phyloP scores from a whole-genome alignment of 2,797 vertebrate species.

The Neomorphus geoffroyi region DNA sequence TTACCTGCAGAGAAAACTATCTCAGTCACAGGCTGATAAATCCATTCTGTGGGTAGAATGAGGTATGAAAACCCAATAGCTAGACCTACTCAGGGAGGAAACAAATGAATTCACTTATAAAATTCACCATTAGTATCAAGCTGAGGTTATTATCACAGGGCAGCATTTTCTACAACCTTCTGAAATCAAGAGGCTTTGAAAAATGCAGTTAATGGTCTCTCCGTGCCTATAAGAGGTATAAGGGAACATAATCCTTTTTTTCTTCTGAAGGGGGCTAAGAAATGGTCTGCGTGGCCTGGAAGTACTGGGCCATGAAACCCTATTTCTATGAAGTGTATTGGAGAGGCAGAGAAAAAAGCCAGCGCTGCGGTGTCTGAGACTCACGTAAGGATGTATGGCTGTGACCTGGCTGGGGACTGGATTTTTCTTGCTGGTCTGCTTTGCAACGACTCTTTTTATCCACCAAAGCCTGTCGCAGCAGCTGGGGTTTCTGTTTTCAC shows the following conservation, averaged over 20 bases:
- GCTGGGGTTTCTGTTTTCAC: not conserved
- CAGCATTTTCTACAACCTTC: not conserved
- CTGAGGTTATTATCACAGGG: not conserved
- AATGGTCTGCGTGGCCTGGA: not conserved
- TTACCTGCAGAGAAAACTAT: slow-evolving; percentile 1
- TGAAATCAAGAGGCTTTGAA: not conserved
- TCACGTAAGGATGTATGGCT: rapidly evolving
- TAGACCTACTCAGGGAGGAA: not conserved
- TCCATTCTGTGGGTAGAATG: not conserved
- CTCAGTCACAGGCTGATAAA: not conserved
- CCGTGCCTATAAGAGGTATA: not conserved
- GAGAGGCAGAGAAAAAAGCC: not conserved
- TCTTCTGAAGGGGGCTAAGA: not conserved
- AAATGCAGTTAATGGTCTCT: not conserved
- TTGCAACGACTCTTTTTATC: rapidly evolving
- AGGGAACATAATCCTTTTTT: not conserved
- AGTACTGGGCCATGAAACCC: not conserved
- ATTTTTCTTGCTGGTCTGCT: not conserved
- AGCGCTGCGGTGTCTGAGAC: not conserved
- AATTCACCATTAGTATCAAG: not conserved
- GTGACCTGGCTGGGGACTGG: not conserved
- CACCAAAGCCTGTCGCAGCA: not conserved
- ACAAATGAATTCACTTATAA: not conserved
- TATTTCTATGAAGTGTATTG: not conserved
- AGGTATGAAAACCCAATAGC: not conserved